Evolutionary conservation across 2,888 invertebrate species (phyloP).

Genomic region (Alentia gelatinosa): DNA sequence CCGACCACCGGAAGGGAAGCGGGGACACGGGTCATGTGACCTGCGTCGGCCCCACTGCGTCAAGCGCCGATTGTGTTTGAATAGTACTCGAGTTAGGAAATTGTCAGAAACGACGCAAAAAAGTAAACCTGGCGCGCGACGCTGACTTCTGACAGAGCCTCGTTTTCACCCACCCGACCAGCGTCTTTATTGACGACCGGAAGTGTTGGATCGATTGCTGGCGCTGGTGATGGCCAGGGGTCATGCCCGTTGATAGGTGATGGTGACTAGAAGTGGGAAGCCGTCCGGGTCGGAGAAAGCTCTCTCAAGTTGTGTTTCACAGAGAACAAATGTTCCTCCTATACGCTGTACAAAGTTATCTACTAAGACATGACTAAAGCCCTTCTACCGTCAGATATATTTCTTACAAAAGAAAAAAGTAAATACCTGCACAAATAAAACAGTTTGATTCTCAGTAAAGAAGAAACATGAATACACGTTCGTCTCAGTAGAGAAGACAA

Average conservation of each 20-base stretch:
- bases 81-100: conserved; percentile 49
- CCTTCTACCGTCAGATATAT: too few species aligned
- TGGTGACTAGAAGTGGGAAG: neutral
- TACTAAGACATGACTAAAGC: too few species aligned
- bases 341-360: too few species aligned
- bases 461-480: too few species aligned
- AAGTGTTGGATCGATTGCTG: conserved; percentile 1
- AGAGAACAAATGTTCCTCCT: too few species aligned
- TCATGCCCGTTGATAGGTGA: neutral
- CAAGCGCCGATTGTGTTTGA: conserved; percentile 35
- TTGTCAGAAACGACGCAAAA: conserved; percentile 48
- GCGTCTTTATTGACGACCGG: conserved; percentile 21
- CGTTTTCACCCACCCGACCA: neutral
- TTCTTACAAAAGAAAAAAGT: too few species aligned
- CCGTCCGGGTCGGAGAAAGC: neutral
- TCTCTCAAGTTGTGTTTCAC: neutral
- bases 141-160: neutral
- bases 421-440: too few species aligned
- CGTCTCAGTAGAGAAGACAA: too few species aligned
- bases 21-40: conserved; percentile 4
- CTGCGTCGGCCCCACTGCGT: neutral
- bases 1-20: neutral
- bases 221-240: neutral
- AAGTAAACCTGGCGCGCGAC: conserved; percentile 34
- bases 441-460: too few species aligned